Evolutionary conservation across 2,797 vertebrate genomes (phyloP).

Genomic region (Gymnothorax javanicus): DNA sequence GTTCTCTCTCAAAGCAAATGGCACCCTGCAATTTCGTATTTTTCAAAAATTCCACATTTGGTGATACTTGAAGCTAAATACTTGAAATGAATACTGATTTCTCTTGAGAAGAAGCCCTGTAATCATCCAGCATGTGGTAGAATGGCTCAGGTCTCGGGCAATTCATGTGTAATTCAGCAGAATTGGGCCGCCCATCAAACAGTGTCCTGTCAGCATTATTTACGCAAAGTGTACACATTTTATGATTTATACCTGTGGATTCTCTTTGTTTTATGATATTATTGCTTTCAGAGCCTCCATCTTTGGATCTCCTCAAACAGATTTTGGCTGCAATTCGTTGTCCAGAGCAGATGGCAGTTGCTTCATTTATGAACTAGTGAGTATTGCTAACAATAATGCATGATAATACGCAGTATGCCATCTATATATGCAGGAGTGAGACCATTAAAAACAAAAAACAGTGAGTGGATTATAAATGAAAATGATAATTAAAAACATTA

Average conservation of each 20-base stretch:
- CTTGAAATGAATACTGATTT: not conserved
- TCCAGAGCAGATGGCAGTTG: too few relatives aligned
- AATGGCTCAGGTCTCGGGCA: not conserved
- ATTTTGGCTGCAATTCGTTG: not conserved
- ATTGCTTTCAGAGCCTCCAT: not conserved
- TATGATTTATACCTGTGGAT: not conserved
- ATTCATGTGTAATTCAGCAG: not conserved
- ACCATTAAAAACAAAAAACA: not conserved
- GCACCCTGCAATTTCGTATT: not conserved
- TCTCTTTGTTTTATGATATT: not conserved
- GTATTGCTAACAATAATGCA: not conserved
- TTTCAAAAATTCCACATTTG: conserved; percentile 8
- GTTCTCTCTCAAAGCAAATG: conserved; percentile 1
- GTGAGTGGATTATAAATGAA: not conserved
- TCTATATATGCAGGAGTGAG: not conserved
- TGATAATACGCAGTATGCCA: not conserved
- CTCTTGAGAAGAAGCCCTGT: not conserved
- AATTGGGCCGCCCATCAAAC: not conserved
- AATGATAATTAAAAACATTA: not conserved
- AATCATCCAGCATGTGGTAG: not conserved
- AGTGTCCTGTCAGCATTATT: not conserved
- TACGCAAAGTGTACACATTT: not conserved
- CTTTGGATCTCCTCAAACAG: not conserved
- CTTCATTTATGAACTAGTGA: not conserved
- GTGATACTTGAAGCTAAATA: not conserved